Evolutionary conservation across 2,113 vertebrate genomes (phyloP).

Genomic region (Tenebrosternarchus preto): DNA sequence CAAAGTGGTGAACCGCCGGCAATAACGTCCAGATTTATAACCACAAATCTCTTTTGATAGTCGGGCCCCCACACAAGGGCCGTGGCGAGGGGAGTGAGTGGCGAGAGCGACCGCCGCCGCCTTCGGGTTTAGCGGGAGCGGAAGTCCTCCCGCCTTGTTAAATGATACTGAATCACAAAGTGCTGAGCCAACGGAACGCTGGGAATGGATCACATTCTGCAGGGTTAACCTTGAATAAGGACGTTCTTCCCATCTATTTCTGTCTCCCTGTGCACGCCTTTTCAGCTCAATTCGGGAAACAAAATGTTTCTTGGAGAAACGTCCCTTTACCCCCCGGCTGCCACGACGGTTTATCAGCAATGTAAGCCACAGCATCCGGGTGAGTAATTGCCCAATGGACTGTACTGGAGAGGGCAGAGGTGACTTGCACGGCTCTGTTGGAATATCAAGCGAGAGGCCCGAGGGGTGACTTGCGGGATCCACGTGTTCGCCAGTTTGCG

Average conservation of each 20-base stretch:
- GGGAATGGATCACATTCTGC: slow-evolving; percentile 39
- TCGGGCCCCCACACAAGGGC: not conserved
- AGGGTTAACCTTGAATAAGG: slow-evolving; percentile 54
- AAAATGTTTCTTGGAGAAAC: slow-evolving; percentile 26
- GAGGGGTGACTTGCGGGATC: too few species aligned
- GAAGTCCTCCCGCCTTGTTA: slow-evolving; percentile 44
- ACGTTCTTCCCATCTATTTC: slow-evolving; percentile 44
- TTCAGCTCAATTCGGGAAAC: slow-evolving; percentile 43
- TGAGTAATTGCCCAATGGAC: slow-evolving; percentile 7
- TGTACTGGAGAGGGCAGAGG: not conserved
- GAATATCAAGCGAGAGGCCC: slow-evolving; percentile 7
- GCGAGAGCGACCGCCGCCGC: slow-evolving; percentile 15
- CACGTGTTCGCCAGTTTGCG: too few species aligned
- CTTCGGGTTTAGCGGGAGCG: slow-evolving; percentile 32
- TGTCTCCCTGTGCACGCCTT: slow-evolving; percentile 35
- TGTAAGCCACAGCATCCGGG: not conserved
- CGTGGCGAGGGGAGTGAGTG: slow-evolving; percentile 22
- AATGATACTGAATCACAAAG: slow-evolving; percentile 50
- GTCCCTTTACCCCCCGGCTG: not conserved
- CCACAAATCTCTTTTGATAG: slow-evolving; percentile 23
- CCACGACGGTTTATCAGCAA: not conserved
- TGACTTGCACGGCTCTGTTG: not conserved
- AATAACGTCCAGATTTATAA: slow-evolving; percentile 26
- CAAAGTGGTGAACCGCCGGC: not conserved
- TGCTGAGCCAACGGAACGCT: slow-evolving; percentile 50